Conservation (phyloP, 2,113 vertebrate genomes). For the Phodopus roborovskii region DNA sequence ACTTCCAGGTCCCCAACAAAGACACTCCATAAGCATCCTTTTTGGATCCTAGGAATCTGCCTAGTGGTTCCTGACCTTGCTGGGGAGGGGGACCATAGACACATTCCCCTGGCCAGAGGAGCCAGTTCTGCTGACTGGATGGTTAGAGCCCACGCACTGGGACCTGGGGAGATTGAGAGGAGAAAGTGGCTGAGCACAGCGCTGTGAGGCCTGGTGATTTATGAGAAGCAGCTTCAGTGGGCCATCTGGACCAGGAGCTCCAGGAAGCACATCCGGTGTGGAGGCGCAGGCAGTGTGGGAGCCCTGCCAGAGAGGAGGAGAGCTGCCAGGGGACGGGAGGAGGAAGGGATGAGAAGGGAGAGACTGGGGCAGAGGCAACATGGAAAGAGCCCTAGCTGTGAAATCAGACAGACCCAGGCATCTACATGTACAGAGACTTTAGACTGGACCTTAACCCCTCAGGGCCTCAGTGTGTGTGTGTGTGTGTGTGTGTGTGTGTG, state of each 20-base stretch:
- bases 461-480: not conserved
- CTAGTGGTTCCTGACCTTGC: not conserved
- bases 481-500: not conserved
- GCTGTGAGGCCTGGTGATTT: slow-evolving; percentile 76
- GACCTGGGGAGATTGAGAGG: slow-evolving; percentile 73
- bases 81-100: not conserved
- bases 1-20: not conserved
- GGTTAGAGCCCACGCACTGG: slow-evolving; percentile 75
- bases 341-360: slow-evolving; percentile 7
- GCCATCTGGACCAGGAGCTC: slow-evolving; percentile 82
- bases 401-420: not conserved
- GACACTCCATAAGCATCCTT: not conserved
- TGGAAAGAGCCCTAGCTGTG: not conserved
- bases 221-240: slow-evolving; percentile 78
- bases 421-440: not conserved
- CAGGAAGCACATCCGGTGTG: slow-evolving; percentile 81
- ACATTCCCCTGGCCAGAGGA: not conserved
- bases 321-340: not conserved
- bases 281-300: slow-evolving; percentile 72
- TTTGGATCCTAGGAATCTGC: slow-evolving; percentile 1
- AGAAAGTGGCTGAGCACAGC: slow-evolving; percentile 82
- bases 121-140: slow-evolving; percentile 78
- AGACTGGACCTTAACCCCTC: not conserved
- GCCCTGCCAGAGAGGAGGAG: slow-evolving; percentile 70
- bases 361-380: not conserved